Percentiles rank a stretch among this genome's conserved stretches.
phyloP scores from a whole-genome alignment of 1,140 invertebrate genomes.

The Euura saliciscinereae region DNA sequence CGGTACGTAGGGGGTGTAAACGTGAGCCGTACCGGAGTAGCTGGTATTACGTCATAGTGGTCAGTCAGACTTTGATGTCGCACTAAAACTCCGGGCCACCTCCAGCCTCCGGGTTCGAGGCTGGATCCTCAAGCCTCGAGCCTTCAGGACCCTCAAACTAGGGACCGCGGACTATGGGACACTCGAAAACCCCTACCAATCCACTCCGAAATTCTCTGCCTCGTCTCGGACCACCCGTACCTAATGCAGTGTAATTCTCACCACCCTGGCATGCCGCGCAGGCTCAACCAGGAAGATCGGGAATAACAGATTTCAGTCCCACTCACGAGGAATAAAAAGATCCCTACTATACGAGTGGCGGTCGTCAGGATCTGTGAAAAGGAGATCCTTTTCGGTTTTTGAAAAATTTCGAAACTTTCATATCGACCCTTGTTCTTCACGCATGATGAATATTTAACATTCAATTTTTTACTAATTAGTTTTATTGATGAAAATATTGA shows the following conservation, averaged over 20 bases:
- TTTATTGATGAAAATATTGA: too few species aligned
- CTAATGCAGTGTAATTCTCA: constrained; percentile 2
- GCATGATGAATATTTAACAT: too few species aligned
- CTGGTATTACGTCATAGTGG: not conserved
- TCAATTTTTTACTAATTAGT: too few species aligned
- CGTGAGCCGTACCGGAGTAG: not conserved
- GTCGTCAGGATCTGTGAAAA: too few species aligned
- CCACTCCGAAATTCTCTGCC: not conserved
- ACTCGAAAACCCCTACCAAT: not conserved
- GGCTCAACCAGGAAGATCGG: not conserved
- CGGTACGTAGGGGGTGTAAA: not conserved
- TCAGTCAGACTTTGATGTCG: constrained; percentile 4
- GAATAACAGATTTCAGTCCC: not conserved
- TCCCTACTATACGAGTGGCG: too few species aligned
- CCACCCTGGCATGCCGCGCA: not conserved
- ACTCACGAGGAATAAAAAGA: too few species aligned
- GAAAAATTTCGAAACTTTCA: too few species aligned
- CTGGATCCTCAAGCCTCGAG: too few species aligned
- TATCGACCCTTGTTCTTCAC: too few species aligned
- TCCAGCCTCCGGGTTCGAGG: not conserved
- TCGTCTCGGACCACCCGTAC: not conserved
- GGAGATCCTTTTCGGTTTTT: too few species aligned
- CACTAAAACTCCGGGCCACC: not conserved
- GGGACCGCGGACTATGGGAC: not conserved
- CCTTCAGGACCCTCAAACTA: not conserved